phyloP scores from a whole-genome alignment of 2,888 invertebrate genomes.

The Dinocampus coccinellae region DNA sequence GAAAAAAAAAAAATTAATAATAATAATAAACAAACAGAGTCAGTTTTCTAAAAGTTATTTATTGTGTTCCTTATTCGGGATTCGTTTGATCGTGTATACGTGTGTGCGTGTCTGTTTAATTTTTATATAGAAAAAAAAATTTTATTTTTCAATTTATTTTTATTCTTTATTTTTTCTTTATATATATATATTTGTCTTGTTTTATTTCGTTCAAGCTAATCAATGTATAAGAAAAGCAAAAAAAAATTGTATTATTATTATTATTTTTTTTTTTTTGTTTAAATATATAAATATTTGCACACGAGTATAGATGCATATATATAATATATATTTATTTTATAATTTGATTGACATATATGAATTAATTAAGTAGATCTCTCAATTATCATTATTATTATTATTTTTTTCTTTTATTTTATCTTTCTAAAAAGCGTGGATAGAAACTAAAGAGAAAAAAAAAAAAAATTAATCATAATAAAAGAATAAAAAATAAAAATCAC shows the following conservation, averaged over 20 bases:
- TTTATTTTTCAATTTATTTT: background rate
- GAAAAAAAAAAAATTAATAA: background rate
- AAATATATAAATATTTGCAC: background rate
- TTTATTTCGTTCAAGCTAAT: background rate
- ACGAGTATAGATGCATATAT: background rate
- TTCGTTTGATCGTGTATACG: slow-evolving; percentile 32
- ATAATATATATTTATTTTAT: background rate
- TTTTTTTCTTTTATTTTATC: slow-evolving; percentile 13
- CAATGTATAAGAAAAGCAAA: background rate
- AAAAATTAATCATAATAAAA: too few relatives aligned
- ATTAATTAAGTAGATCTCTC: background rate
- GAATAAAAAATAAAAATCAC: too few relatives aligned
- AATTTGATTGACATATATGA: slow-evolving; percentile 5
- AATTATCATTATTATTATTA: background rate
- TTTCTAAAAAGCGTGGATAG: slow-evolving; percentile 23
- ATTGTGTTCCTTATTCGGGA: slow-evolving; percentile 40
- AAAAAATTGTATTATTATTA: too few relatives aligned
- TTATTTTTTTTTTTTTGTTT: too few relatives aligned
- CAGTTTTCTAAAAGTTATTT: slow-evolving; percentile 39
- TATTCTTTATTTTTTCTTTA: slow-evolving; percentile 20
- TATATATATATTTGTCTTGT: background rate
- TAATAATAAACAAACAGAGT: background rate
- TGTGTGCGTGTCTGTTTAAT: background rate
- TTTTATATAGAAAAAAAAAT: background rate
- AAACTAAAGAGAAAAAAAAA: slow-evolving; percentile 35